Base-by-base conservation (phyloP, 2,797 vertebrate species). In the Argyrosomus regius region DNA sequence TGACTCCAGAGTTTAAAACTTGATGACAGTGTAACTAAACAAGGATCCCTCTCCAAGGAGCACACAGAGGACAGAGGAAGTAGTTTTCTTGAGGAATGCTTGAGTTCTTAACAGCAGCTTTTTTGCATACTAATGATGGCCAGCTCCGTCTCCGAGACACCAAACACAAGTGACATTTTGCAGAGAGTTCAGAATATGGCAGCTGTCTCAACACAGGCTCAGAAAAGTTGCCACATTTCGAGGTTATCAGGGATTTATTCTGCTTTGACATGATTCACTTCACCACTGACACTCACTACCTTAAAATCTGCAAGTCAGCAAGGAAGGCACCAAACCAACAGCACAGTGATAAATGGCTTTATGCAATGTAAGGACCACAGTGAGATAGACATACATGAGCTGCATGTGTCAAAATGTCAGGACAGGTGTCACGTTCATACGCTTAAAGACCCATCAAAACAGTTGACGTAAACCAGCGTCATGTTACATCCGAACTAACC, bases 271-370 rank as follows among this genome's bases (percentile, higher is more conserved):
- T 16, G n/a, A 20, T 22, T 52, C 6, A 62, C 17, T 35, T 58
- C 28, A 39, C 20, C 22, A 43, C 2, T 1, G 22, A 35, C 13
- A n/a, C 8, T 16, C 2, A n/a, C 10, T 18, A 22, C 18, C 26
- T 41, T 53, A 5, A n/a, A 66, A 66, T 45, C 28, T 70, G 22
- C 31, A 78, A 79, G 43, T 83, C 72, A 78, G 76, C 71, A 57
- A 26, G 24, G 26, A 65, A 31, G 39, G 22, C 49, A 60, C 20
- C 18, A 18, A 4, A 35, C 18, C 1, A 9, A 31, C 26, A 22
- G 11, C 39, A 35, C 9, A 4, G 7, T 11, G 18, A 56, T 22
- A 11, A 1, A 31, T 20, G 4, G 1, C 12, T 46, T 58, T 35
- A 5, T 26, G 24, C n/a, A 14, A 18, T 24, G 24, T 1, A 1